phyloP scores from a whole-genome alignment of 2,888 invertebrate species.

The Heliconius ismenius region DNA sequence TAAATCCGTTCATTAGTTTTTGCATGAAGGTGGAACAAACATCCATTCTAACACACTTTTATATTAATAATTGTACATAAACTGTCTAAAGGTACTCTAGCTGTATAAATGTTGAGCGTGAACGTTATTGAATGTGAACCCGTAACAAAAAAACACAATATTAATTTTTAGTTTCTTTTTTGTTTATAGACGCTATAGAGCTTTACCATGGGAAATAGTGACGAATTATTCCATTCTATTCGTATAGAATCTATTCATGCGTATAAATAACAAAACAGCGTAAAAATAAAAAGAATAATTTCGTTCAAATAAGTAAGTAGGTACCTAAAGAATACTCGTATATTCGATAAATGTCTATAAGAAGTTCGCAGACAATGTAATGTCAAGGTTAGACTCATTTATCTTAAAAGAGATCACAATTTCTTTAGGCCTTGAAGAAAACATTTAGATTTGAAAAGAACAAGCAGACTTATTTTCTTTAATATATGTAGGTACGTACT shows the following conservation, averaged over 20 bases:
- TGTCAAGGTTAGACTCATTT: constrained; percentile 15
- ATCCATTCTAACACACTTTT: too few relatives aligned
- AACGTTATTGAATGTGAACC: not conserved
- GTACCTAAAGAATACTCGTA: not conserved
- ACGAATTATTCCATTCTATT: too few relatives aligned
- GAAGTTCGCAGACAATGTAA: constrained; percentile 22
- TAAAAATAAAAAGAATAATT: not conserved
- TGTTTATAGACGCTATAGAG: too few relatives aligned
- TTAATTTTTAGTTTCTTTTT: not conserved
- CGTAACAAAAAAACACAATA: not conserved
- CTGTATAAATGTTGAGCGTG: not conserved
- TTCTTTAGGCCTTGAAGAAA: constrained; percentile 12
- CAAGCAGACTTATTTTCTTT: not conserved
- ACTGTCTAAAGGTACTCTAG: too few relatives aligned
- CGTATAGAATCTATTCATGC: too few relatives aligned
- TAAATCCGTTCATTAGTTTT: too few relatives aligned
- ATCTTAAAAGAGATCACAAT: not conserved
- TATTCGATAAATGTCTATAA: constrained; percentile 8
- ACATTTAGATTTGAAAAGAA: not conserved
- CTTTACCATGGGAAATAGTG: too few relatives aligned
- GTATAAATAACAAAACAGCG: too few relatives aligned
- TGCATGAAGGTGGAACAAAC: too few relatives aligned
- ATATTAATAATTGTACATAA: too few relatives aligned
- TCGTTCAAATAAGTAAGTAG: not conserved
- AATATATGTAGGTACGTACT: not conserved